Base-by-base conservation (phyloP, 2,797 vertebrate genomes). In the Acestrorhynchus altus region DNA sequence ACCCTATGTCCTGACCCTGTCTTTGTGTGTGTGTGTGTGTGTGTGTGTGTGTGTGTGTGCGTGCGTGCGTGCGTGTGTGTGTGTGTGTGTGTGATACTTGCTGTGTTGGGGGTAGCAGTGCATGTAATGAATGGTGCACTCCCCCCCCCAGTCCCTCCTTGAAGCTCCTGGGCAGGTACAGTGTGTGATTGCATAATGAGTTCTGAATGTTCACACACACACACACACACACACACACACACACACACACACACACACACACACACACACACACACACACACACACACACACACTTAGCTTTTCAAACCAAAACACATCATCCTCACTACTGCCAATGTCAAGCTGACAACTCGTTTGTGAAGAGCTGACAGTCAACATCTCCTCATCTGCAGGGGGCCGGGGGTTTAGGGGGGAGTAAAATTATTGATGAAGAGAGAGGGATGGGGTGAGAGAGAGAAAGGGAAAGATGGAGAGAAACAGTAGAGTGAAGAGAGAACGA, bases 121-220 rank as follows among this genome's bases (percentile, higher is more conserved):
- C 90, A 83, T 93, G 91, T 92, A 93, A 93, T 94, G 90, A 93
- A 92, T 86, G 87, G 72, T 84, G 85, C 84, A 74, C n/a, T 85
- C 79, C 72, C 76, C 49, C 56, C 4, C 77, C 70, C 72, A 65
- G 2, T 52, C 11, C 28, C 13, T 63, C 72, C 24, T 46, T 40
- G 46, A 64, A 74, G 46, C 72, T 74, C 51, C 47, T 64, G 60
- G 40, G 57, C 72, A 84, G 78, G 78, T 78, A 81, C 56, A 69
- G 42, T 20, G 24, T 16, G 47, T 72, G 44, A 80, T 28, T 61
- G 31, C 51, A 67, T 72, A 71, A 83, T 54, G 70, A 60, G 57
- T 52, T 57, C 40, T 26, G 24, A 22, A 68, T 16, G 44, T 60
- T 56, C 24, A 60, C 26, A 20, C 63, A 35, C 59, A 40, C 76